Percentiles rank a stretch among this genome's conserved stretches.
These are phyloP conservation scores for Tapirus terrestris DNA, from an alignment of 2,113 vertebrate genomes.

Conservation along the genomic window DNA sequence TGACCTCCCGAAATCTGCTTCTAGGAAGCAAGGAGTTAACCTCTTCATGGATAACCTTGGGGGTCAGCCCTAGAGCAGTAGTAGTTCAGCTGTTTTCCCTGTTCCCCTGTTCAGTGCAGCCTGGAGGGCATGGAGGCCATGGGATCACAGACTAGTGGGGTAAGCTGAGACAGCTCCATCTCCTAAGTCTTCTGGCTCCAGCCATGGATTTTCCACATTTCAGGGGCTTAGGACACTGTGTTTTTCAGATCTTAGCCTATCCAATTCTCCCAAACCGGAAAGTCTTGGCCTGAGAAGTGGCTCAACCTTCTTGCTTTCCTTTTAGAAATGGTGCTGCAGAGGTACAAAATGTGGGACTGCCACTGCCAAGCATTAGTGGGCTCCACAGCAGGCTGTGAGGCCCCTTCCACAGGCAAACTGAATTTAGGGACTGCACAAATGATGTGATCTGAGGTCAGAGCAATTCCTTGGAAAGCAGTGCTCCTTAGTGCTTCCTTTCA, in stretches of 20 bases:
- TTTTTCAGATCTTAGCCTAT: neutral
- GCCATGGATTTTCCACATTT: neutral
- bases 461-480: neutral
- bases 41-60: neutral
- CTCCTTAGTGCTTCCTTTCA: neutral
- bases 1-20: neutral
- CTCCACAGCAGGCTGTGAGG: neutral
- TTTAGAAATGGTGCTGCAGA: neutral
- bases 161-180: no score
- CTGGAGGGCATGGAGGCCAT: neutral
- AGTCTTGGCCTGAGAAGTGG: neutral
- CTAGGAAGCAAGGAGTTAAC: neutral
- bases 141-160: neutral
- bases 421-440: neutral
- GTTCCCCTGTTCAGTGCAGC: neutral
- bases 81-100: neutral
- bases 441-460: neutral
- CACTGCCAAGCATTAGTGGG: no score
- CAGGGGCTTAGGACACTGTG: neutral
- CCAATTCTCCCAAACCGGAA: neutral
- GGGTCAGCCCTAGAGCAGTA: neutral
- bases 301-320: neutral
- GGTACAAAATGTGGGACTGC: neutral
- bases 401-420: neutral
- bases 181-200: neutral